Conservation (phyloP, 2,113 vertebrate genomes). For the Caloenas nicobarica region DNA sequence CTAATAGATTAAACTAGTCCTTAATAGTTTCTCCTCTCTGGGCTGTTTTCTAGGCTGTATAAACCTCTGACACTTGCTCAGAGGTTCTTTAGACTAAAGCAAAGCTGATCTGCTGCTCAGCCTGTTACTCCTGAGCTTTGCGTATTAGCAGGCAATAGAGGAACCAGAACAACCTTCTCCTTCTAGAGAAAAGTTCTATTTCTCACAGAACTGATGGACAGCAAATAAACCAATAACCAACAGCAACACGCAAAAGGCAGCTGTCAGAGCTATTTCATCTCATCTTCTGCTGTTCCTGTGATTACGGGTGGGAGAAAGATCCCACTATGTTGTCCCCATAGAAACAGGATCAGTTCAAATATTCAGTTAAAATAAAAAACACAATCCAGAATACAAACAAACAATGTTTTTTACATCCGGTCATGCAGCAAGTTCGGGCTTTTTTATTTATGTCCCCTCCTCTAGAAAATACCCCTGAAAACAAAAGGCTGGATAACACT, state of each 20-base stretch:
- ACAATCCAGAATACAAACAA: background rate
- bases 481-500: background rate
- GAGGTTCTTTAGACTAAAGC: background rate
- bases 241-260: background rate
- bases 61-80: background rate
- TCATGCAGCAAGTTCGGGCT: background rate
- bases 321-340: background rate
- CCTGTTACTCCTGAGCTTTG: background rate
- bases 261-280: background rate
- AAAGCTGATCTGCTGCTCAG: background rate
- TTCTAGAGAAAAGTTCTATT: background rate
- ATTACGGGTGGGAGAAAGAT: background rate
- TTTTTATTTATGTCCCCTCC: too few relatives aligned
- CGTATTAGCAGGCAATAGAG: background rate
- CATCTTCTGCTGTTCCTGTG: background rate
- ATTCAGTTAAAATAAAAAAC: background rate
- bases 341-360: background rate
- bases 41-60: background rate
- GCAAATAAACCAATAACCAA: background rate
- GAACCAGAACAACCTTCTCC: background rate
- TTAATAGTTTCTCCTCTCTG: background rate
- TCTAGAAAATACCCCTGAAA: background rate
- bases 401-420: background rate
- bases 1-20: background rate
- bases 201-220: background rate